Evolutionary conservation across 2,888 invertebrate genomes (phyloP), one percentile per base, ranked within the genome.

Genomic region (Elmis aenea): DNA sequence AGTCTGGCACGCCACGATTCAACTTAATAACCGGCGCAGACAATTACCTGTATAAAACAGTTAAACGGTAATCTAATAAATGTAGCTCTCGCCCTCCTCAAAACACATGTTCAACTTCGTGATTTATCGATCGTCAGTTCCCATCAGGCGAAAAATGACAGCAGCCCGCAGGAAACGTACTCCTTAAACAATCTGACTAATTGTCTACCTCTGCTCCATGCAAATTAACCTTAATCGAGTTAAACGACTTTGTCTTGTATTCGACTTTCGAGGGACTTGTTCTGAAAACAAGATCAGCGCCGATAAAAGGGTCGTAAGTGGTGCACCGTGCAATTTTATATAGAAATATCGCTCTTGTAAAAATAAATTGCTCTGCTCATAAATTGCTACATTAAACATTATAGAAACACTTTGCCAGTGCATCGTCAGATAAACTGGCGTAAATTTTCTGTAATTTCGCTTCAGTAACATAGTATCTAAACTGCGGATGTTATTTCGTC

Each of bases 151-250:
- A 42, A 42, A 47, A 47, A 42, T 39, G 45, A 39, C 36, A 32
- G 32, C 28, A 35, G 29, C 42, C 33, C 31, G 30, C 30, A 33
- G 34, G 28, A 43, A 35, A 40, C 40, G 41, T 44, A 43, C 45
- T 42, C 38, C 48, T 50, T 50, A 48, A 42, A 46, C 55, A 57
- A 57, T 58, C 54, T 52, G 50, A 49, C 54, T 59, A 57, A 58
- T 55, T 57, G 52, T 49, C 52, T 52, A 51, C 54, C 53, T 55
- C 54, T 50, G 49, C 50, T 52, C 47, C 52, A 59, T 58, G 55
- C 50, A 58, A 59, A 59, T 58, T 50, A 52, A 51, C 48, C 41
- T 31, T 57, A 57, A 57, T 55, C 51, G 45, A 55, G 52, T 57
- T 55, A 56, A 52, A 54, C 51, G 49, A 48, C 52, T 54, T 51